Conservation (phyloP, 2,888 invertebrate species). For the Stenodema calcarata region DNA sequence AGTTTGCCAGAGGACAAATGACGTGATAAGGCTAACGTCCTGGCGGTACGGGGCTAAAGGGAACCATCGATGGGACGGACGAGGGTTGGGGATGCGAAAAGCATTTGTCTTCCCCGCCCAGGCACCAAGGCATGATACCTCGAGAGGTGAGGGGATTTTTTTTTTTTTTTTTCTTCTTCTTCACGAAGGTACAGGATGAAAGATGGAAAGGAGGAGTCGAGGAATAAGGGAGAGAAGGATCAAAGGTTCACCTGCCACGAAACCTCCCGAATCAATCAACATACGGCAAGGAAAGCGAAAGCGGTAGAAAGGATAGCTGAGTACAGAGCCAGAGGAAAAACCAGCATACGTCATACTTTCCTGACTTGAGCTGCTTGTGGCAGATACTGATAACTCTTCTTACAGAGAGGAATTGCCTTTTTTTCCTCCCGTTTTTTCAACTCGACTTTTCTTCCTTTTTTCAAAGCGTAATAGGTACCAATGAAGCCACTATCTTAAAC, state of each 20-base stretch:
- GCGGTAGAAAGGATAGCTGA: not conserved
- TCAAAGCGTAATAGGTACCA: not conserved
- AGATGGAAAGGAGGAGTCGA: not conserved
- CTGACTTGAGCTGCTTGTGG: conserved; percentile 21
- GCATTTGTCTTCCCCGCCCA: not conserved
- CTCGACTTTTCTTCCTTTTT: not conserved
- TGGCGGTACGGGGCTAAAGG: not conserved
- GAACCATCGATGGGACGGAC: not conserved
- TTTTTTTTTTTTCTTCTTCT: not conserved
- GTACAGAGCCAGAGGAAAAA: not conserved
- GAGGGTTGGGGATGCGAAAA: not conserved
- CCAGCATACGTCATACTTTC: conserved; percentile 23
- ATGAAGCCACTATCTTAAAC: not conserved
- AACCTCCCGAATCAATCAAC: conserved; percentile 11
- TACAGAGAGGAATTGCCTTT: not conserved
- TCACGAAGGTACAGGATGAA: not conserved
- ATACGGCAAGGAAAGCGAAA: not conserved
- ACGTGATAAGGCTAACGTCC: conserved; percentile 16
- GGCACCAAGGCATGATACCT: not conserved
- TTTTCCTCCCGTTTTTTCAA: not conserved
- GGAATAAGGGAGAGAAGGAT: not conserved
- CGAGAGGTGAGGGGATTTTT: not conserved
- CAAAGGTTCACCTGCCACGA: conserved; percentile 3
- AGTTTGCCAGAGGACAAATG: not conserved
- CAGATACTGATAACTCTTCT: conserved; percentile 31